Evolutionary conservation across 2,113 vertebrate species (phyloP).

Genomic region (Percopsis transmontana): DNA sequence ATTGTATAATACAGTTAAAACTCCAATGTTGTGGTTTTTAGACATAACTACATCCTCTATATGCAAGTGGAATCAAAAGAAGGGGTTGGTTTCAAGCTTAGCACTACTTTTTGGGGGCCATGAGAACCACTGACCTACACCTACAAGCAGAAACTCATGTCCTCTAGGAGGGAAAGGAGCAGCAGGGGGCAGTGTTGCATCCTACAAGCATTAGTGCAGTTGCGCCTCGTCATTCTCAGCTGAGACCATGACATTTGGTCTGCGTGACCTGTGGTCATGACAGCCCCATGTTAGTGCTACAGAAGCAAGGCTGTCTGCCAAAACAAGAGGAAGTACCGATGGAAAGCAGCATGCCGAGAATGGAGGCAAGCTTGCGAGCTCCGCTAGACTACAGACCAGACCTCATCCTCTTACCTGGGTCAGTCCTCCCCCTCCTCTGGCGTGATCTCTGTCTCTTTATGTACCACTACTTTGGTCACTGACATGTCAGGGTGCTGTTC

Average conservation of each 20-base stretch:
- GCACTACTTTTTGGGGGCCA: too few relatives aligned
- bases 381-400: conserved; percentile 16
- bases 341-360: conserved; percentile 62
- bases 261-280: conserved; percentile 46
- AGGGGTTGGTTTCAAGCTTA: too few relatives aligned
- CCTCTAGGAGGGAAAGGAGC: conserved; percentile 1
- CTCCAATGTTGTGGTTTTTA: background rate
- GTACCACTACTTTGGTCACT: conserved; percentile 99
- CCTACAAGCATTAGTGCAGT: conserved; percentile 31
- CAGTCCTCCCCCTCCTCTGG: conserved; percentile 95
- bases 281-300: conserved; percentile 51
- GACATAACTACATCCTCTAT: background rate
- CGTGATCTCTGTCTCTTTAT: conserved; percentile 99
- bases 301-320: conserved; percentile 43
- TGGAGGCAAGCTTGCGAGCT: conserved; percentile 44
- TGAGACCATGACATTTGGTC: conserved; percentile 31
- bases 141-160: background rate
- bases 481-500: conserved; percentile 99
- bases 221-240: conserved; percentile 39
- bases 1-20: background rate
- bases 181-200: conserved; percentile 55
- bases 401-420: conserved; percentile 89
- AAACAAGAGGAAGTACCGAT: conserved; percentile 41
- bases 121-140: background rate
- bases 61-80: background rate